These are phyloP conservation scores for Stichodactyla helianthus DNA, from an alignment of 64 coral and sea anemone genomes.

Conservation along the genomic window DNA sequence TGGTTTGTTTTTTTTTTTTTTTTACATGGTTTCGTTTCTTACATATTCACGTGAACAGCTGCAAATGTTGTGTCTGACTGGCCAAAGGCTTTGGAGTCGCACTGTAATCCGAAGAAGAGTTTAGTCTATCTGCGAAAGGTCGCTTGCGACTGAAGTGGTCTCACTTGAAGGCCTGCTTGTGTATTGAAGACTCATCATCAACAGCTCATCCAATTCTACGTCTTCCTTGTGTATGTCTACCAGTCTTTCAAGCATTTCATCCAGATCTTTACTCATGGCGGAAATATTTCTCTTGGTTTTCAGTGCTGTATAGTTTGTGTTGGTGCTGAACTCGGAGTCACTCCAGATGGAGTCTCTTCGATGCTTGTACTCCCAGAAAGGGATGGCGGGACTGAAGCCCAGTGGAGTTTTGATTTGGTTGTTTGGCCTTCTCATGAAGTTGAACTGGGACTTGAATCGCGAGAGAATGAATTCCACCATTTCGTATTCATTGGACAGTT, in stretches of 20 bases:
- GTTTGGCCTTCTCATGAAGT: not conserved
- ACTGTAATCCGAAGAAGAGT: not conserved
- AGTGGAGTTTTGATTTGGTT: not conserved
- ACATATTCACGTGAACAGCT: no score
- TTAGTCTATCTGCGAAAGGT: not conserved
- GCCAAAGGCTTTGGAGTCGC: not conserved
- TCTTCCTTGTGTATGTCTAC: not conserved
- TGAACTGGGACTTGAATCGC: constrained; percentile 43
- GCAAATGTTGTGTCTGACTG: not conserved
- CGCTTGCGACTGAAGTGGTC: not conserved
- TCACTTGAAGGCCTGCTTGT: not conserved
- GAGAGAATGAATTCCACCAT: constrained; percentile 81
- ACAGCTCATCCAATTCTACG: not conserved
- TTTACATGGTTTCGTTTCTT: no score
- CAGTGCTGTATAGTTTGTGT: not conserved
- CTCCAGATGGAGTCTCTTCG: not conserved
- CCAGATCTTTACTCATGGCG: not conserved
- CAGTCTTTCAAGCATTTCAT: not conserved
- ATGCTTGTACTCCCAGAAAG: constrained; percentile 24
- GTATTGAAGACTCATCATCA: not conserved
- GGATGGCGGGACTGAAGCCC: not conserved
- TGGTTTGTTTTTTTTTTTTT: no score
- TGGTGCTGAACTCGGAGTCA: constrained; percentile 9
- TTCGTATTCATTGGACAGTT: constrained; percentile 74
- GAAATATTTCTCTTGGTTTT: not conserved